A percentile compares a stretch with the other conserved stretches of the same genome.
These are phyloP conservation scores for Dallia pectoralis DNA, from an alignment of 2,797 vertebrate species.

Conservation along the genomic window DNA sequence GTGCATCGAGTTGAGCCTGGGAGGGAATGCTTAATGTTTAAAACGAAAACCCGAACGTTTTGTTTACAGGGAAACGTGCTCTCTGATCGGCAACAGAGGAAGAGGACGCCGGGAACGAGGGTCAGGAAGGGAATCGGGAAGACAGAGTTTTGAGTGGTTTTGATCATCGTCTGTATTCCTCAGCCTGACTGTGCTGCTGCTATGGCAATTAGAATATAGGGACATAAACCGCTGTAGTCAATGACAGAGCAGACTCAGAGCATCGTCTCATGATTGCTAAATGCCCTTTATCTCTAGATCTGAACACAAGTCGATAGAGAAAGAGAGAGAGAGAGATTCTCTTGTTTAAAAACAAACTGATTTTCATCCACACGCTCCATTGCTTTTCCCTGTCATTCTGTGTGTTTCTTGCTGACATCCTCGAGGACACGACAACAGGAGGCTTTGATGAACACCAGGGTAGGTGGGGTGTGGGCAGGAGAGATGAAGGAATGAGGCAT, in stretches of 20 bases:
- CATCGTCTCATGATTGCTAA: neutral
- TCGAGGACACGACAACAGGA: neutral
- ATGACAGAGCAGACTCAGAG: neutral
- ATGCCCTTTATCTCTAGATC: neutral
- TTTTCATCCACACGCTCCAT: neutral
- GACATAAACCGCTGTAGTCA: too few species aligned
- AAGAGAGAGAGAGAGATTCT: neutral
- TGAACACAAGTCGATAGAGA: neutral
- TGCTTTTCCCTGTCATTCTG: neutral
- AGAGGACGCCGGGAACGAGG: neutral
- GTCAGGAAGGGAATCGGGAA: neutral
- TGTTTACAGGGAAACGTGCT: neutral
- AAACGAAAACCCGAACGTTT: neutral
- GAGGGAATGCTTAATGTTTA: neutral
- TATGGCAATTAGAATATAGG: neutral
- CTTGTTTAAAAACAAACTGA: neutral
- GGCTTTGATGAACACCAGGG: neutral
- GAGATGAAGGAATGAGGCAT: neutral
- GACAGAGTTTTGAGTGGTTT: neutral
- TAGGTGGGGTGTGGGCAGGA: neutral
- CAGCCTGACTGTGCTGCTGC: neutral
- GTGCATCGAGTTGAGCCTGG: constrained; percentile 92
- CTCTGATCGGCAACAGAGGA: neutral
- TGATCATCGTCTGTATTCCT: neutral
- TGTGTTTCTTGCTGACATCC: neutral